Conservation (phyloP, 2,888 invertebrate species). For the Gymnosoma rotundatum region DNA sequence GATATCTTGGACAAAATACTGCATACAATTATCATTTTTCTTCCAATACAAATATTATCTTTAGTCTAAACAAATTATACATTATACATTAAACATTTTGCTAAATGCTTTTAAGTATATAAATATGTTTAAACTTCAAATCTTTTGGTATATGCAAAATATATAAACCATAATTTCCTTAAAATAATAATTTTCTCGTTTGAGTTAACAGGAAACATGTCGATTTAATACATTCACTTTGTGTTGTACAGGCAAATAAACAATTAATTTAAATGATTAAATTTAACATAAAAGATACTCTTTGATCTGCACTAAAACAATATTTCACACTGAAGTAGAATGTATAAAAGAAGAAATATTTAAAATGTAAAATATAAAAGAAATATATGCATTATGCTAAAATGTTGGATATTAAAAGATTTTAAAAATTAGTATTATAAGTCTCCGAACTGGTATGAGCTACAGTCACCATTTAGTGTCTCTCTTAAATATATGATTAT, state of each 20-base stretch:
- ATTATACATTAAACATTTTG: conserved; percentile 32
- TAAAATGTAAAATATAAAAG: too few species aligned
- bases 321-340: too few species aligned
- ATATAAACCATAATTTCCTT: conserved; percentile 19
- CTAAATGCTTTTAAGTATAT: neutral
- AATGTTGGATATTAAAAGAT: too few species aligned
- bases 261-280: conserved; percentile 38
- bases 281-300: neutral
- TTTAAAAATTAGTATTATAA: too few species aligned
- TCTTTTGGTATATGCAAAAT: conserved; percentile 28
- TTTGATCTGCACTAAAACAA: too few species aligned
- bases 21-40: neutral
- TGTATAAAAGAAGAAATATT: too few species aligned
- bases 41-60: neutral
- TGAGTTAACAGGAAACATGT: conserved; percentile 28
- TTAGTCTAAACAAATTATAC: neutral
- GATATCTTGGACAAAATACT: too few species aligned
- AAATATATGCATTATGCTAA: too few species aligned
- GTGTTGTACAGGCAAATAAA: conserved; percentile 17
- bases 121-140: neutral
- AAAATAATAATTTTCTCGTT: conserved; percentile 33
- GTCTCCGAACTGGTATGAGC: too few species aligned
- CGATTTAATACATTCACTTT: conserved; percentile 16
- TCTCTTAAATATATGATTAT: too few species aligned
- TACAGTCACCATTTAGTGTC: too few species aligned